These are phyloP conservation scores for Gulo gulo DNA, from an alignment of 2,113 vertebrate species.

Conservation along the genomic window DNA sequence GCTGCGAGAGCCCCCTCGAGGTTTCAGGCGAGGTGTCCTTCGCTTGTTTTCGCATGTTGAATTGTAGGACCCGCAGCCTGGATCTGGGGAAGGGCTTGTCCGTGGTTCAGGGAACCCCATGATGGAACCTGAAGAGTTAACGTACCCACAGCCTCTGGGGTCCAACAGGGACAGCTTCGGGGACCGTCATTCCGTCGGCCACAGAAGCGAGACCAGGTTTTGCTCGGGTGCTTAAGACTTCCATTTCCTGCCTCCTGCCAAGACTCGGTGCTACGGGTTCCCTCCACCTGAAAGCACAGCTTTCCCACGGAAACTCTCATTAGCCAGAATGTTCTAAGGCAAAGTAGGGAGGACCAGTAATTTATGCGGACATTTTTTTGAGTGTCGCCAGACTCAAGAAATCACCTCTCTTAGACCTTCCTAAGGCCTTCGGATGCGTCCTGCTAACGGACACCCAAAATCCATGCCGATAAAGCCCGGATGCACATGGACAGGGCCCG, in stretches of 20 bases:
- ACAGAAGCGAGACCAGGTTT: neutral
- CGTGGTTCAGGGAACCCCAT: neutral
- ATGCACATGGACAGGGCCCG: accelerated
- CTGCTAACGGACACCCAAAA: neutral
- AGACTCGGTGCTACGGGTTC: too few relatives aligned
- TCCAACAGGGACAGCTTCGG: neutral
- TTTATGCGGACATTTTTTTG: neutral
- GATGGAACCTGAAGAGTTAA: neutral
- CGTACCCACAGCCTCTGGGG: neutral
- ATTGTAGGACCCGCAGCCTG: neutral
- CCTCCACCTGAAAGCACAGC: neutral
- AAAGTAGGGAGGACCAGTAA: neutral
- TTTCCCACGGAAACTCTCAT: neutral
- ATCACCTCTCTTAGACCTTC: neutral
- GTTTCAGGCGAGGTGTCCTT: neutral
- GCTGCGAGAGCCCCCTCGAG: too few relatives aligned
- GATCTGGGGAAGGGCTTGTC: neutral
- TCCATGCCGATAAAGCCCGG: neutral
- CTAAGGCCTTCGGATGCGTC: too few relatives aligned
- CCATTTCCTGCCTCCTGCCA: too few relatives aligned
- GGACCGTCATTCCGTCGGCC: neutral
- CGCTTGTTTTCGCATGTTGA: neutral
- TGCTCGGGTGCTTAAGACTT: neutral
- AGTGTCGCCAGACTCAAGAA: neutral
- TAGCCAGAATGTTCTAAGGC: neutral